These are phyloP conservation scores for Lamprologus speciosus DNA, from an alignment of 2,113 vertebrate species.

Conservation along the genomic window DNA sequence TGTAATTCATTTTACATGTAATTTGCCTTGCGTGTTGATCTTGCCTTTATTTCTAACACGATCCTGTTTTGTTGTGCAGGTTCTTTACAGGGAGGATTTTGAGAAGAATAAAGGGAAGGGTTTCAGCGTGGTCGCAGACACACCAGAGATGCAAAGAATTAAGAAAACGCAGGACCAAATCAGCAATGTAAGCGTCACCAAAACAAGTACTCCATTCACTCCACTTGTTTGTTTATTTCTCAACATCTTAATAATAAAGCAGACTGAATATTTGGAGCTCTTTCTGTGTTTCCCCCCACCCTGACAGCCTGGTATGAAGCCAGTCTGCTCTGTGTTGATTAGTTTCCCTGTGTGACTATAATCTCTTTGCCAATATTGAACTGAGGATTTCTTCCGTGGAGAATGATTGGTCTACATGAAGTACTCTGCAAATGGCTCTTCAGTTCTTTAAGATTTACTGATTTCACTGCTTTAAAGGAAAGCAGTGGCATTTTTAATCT, in stretches of 20 bases:
- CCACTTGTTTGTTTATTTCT: not conserved
- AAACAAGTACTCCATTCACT: not conserved
- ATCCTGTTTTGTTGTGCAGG: constrained; percentile 60
- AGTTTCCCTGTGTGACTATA: not conserved
- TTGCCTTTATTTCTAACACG: not conserved
- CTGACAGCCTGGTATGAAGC: not conserved
- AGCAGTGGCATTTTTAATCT: not conserved
- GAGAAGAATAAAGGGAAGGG: constrained; percentile 96
- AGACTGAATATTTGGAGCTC: not conserved
- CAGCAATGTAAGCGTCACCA: constrained; percentile 83
- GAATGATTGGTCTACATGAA: not conserved
- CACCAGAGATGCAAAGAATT: constrained; percentile 91
- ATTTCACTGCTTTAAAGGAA: not conserved
- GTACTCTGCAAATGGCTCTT: not conserved
- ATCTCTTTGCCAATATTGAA: not conserved
- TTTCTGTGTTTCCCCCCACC: not conserved
- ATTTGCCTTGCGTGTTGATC: not conserved
- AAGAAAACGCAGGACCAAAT: constrained; percentile 95
- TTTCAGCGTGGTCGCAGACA: constrained; percentile 90
- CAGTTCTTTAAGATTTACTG: not conserved
- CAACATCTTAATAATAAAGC: not conserved
- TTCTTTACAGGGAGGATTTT: constrained; percentile 95
- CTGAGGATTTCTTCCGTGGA: not conserved
- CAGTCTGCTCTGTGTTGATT: not conserved
- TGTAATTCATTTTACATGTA: not conserved